Evolutionary conservation across 2,113 vertebrate genomes (phyloP), one percentile per base, ranked within the genome.

Genomic region (Xyrauchen texanus): DNA sequence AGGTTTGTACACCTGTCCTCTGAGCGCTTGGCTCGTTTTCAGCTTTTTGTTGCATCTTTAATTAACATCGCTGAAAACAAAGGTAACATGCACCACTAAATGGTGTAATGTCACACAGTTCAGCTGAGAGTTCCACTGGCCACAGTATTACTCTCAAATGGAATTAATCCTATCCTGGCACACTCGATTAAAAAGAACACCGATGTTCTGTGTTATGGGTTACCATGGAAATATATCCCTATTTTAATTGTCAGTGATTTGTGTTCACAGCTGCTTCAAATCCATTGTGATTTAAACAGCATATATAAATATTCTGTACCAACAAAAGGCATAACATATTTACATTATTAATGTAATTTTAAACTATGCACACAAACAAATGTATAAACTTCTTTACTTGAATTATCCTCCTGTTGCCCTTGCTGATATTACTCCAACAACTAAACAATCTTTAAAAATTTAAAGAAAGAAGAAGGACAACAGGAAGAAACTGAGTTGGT

Each of bases 61-160:
- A 91, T 88, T 90, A 89, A 87, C 80, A 87, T 69, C 84, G 77
- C 82, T 87, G 85, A 90, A 82, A 88, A 84, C 83, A 83, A 88
- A 65, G 64, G 72, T 53, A 82, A 71, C 51, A 44, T 34, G 77
- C 82, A 78, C 58, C 16, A 34, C 58, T 74, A 63, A 74, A 74
- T 73, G 15, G 45, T 21, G 66, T 82, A 87, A 85, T 85, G 88
- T 86, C 83, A 85, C 78, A 74, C 80, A 63, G 49, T 64, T 58
- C 63, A 78, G 53, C 10, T 51, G 72, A 74, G 72, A 74, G 16
- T 52, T 72, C 21, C 9, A 46, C 60, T 6, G 44, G 53, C 70
- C 70, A 61, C 70, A 60, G 60, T 49, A n/a, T 74, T 74, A 74
- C 58, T 74, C 71, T 74, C 45, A 49, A 62, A 74, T 51, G 72